Percentiles rank a stretch among this genome's conserved stretches.
Conservation (phyloP, 2,888 invertebrate genomes). For the Halictus quadricinctus region DNA sequence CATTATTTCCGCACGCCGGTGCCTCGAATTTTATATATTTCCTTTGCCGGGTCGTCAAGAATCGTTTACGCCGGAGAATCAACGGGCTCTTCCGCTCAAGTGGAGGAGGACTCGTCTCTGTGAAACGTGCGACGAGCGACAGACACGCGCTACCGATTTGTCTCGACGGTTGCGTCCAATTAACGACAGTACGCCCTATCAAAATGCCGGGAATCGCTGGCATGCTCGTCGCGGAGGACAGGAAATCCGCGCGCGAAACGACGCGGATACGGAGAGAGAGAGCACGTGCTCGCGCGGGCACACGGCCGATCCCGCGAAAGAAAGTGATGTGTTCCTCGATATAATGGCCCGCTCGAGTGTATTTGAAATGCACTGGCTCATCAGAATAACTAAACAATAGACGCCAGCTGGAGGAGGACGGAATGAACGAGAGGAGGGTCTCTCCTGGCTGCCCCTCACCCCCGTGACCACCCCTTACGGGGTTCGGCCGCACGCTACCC, state of each 20-base stretch:
- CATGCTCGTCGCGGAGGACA: constrained; percentile 16
- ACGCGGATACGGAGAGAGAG: background rate
- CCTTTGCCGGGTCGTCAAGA: background rate
- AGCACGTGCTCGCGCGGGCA: constrained; percentile 33
- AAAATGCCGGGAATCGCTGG: constrained; percentile 29
- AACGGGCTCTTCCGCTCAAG: constrained; percentile 27
- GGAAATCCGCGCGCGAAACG: background rate
- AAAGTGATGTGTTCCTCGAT: constrained; percentile 60
- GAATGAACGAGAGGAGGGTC: constrained; percentile 48
- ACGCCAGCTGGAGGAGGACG: constrained; percentile 46
- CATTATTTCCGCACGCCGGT: background rate
- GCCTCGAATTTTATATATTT: constrained; percentile 9
- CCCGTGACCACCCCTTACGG: constrained; percentile 6
- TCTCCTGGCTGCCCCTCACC: background rate
- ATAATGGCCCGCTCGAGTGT: constrained; percentile 75
- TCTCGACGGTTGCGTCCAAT: constrained; percentile 49
- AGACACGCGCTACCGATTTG: constrained; percentile 29
- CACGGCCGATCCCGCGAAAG: constrained; percentile 52
- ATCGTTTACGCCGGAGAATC: constrained; percentile 47
- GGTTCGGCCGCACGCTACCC: constrained; percentile 14
- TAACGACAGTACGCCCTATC: constrained; percentile 36
- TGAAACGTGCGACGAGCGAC: background rate
- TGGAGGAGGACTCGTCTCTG: background rate
- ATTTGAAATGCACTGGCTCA: constrained; percentile 78
- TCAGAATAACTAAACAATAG: constrained; percentile 79